Base-by-base conservation (phyloP, 2,888 invertebrate species). In the Clanis bilineata region DNA sequence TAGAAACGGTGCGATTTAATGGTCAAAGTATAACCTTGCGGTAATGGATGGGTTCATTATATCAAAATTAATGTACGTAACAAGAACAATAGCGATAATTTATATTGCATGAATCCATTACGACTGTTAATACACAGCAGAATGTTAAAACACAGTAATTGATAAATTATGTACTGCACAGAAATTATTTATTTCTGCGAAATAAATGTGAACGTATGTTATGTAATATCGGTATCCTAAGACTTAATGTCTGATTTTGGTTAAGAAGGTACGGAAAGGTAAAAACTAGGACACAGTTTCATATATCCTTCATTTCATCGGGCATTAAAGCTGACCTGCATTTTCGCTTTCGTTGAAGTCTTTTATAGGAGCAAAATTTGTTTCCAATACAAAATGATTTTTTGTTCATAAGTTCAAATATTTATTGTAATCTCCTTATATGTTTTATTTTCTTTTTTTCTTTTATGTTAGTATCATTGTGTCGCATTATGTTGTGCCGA, bases 51-150 rank as follows among this genome's bases (percentile, higher is more conserved):
- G 36, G 22, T 45, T 32, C 44, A 55, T 45, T 45, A 25, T 56
- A 56, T 28, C 23, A 56, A 58, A 62, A 58, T 60, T 58, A 58
- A 57, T 58, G 57, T 67, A 67, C 65, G 59, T 62, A 64, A 66
- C 70, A 66, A 71, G 72, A 70, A 82, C 82, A 83, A 82, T 81
- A 75, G 77, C 66, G 66, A 65, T 56, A 68, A 82, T 82, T 79
- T 82, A 85, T 83, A 82, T 83, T 84, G 79, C 78, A 85, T 83
- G 73, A 79, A 73, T 70, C 74, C 70, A 73, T 77, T 79, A 78
- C 76, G 76, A 71, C 75, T 72, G 74, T 73, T 71, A 80, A 77
- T 79, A 82, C 82, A 76, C 76, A 74, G 74, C 77, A 74, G 74
- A n/a, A n/a, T 72, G 74, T 73, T 71, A 80, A 77, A 79, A 82